phyloP scores from a whole-genome alignment of 1,140 invertebrate genomes.

The Liolophura sinensis region DNA sequence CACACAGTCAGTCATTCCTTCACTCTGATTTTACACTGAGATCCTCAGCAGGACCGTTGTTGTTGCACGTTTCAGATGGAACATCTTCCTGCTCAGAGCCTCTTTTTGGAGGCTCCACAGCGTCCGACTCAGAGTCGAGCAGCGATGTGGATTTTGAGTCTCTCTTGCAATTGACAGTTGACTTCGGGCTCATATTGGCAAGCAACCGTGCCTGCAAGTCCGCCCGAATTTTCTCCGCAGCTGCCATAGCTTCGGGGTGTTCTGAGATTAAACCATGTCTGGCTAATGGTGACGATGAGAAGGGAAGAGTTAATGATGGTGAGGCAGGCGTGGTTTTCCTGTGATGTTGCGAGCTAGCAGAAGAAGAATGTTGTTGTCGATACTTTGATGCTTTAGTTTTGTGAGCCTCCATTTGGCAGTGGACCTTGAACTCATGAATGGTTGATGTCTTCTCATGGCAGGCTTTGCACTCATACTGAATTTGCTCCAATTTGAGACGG shows the following conservation, averaged over 20 bases:
- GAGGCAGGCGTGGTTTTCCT: slow-evolving; percentile 4
- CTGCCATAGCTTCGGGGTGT: slow-evolving; percentile 4
- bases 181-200: too few relatives aligned
- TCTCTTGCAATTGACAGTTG: too few relatives aligned
- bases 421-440: slow-evolving; percentile 66
- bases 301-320: slow-evolving; percentile 1
- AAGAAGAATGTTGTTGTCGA: slow-evolving; percentile 9
- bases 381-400: slow-evolving; percentile 34
- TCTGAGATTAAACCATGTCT: slow-evolving; percentile 12
- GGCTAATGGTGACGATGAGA: not conserved
- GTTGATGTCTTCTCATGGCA: slow-evolving; percentile 66
- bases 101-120: not conserved
- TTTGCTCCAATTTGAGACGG: slow-evolving; percentile 59
- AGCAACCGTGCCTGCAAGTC: too few relatives aligned
- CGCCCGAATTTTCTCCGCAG: not conserved
- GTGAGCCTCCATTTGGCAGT: slow-evolving; percentile 66
- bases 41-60: too few relatives aligned
- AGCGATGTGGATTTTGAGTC: too few relatives aligned
- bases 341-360: too few relatives aligned
- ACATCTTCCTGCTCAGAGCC: too few relatives aligned
- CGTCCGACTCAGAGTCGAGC: not conserved
- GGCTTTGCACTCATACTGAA: slow-evolving; percentile 71
- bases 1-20: too few relatives aligned
- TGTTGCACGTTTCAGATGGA: too few relatives aligned
- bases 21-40: too few relatives aligned